Evolutionary conservation across 2,113 vertebrate species (phyloP).

Genomic region (Prolemur simus): DNA sequence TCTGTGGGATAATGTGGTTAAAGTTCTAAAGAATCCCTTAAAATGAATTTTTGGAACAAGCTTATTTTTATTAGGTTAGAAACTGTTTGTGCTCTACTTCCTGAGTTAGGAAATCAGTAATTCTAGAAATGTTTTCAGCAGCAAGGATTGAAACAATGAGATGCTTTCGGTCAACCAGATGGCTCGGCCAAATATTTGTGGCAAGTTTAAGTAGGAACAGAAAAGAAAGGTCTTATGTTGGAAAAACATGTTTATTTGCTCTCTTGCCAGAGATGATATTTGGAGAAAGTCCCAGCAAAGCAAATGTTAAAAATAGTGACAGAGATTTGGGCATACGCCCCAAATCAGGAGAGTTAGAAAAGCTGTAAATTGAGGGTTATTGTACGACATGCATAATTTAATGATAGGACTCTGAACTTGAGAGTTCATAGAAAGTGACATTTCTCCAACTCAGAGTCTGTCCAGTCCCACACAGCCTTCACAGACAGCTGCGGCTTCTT

Average conservation of each 20-base stretch:
- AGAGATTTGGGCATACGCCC: background rate
- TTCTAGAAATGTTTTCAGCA: background rate
- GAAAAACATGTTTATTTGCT: background rate
- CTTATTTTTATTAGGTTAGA: background rate
- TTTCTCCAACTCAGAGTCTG: background rate
- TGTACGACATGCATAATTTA: background rate
- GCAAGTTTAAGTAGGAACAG: background rate
- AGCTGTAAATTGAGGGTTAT: background rate
- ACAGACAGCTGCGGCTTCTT: background rate
- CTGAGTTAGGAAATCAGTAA: background rate
- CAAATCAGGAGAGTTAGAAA: background rate
- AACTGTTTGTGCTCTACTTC: background rate
- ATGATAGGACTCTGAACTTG: background rate
- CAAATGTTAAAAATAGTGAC: conserved; percentile 4
- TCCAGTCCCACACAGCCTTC: background rate
- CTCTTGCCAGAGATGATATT: background rate
- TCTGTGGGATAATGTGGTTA: background rate
- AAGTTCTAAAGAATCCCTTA: background rate
- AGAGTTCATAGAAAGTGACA: background rate
- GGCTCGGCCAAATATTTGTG: background rate
- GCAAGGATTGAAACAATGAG: background rate
- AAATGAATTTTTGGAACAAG: background rate
- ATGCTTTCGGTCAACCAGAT: background rate
- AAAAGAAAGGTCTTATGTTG: background rate
- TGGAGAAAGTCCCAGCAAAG: background rate